Percentiles rank a stretch among this genome's conserved stretches.
Evolutionary conservation across 2,888 invertebrate genomes (phyloP).

Genomic region (Ernsta delagoae): DNA sequence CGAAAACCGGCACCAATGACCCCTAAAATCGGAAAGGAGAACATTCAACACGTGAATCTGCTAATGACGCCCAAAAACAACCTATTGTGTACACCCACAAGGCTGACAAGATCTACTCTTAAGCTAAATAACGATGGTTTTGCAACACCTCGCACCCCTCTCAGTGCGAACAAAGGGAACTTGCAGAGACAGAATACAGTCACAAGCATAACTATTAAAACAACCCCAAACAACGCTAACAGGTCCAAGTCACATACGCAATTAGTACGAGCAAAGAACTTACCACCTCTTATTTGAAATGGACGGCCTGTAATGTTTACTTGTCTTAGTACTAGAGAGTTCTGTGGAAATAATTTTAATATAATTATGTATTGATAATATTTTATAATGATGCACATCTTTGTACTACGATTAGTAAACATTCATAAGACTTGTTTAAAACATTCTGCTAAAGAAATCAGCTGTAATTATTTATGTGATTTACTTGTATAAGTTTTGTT

Average conservation of each 20-base stretch:
- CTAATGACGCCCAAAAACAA: slow-evolving; percentile 63
- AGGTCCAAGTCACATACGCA: slow-evolving; percentile 74
- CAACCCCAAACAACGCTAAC: slow-evolving; percentile 63
- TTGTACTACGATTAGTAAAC: not conserved
- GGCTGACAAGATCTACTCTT: slow-evolving; percentile 69
- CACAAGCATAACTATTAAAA: slow-evolving; percentile 55
- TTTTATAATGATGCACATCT: not conserved
- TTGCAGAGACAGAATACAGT: slow-evolving; percentile 65
- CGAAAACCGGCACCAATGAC: slow-evolving; percentile 62
- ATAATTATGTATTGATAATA: too few species aligned
- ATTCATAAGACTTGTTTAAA: not conserved
- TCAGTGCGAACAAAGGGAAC: slow-evolving; percentile 66
- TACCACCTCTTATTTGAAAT: slow-evolving; percentile 67
- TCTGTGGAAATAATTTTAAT: not conserved
- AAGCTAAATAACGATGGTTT: slow-evolving; percentile 71
- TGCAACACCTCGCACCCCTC: slow-evolving; percentile 72
- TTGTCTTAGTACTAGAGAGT: not conserved
- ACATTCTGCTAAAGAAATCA: slow-evolving; percentile 13
- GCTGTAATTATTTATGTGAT: slow-evolving; percentile 2
- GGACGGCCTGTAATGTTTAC: slow-evolving; percentile 1
- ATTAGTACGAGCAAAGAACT: slow-evolving; percentile 65
- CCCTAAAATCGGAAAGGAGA: slow-evolving; percentile 73
- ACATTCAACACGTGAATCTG: slow-evolving; percentile 58
- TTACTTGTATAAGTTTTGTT: not conserved
- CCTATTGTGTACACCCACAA: slow-evolving; percentile 64